Base-by-base conservation (phyloP, 2,113 vertebrate species). In the Cephalopterus ornatus region DNA sequence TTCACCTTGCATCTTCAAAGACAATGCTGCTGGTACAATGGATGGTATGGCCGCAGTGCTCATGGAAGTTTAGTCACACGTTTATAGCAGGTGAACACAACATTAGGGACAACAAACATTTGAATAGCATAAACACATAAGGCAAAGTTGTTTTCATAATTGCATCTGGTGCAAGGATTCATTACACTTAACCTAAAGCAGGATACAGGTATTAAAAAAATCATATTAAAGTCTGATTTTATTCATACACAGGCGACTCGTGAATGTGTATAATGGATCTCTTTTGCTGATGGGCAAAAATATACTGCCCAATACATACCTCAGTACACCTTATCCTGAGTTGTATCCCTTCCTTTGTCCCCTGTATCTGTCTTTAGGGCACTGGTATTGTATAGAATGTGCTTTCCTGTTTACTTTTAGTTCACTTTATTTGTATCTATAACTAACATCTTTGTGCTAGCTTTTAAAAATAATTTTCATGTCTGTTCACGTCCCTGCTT, bases 31-130 rank as follows among this genome's bases (percentile, higher is more conserved):
- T 66, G 14, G 22, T 39, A 32, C 6, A 52, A 21, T 1, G 10
- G 20, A 28, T 2, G 0, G 4, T 14, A 20, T 14, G 20, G 27
- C 4, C 41, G 41, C 2, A 74, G 21, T 37, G 9, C 11, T 76
- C 4, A 13, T 26, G 44, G 12, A 41, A 75, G 49, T 83, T 76
- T 32, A 74, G 19, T 16, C 30, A 59, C 27, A 28, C 12, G 6
- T 74, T 67, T 78, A 6, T 8, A 78, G 42, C 30, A 76, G n/a
- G 5, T 19, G 28, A 20, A 41, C 37, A 16, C 26, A 72, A 42
- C 3, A 2, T 33, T 22, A 53, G 24, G 12, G 44, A 49, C 32
- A 73, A 32, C 2, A 50, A 85, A 8, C 8, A 10, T 20, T 74
- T 66, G 28, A 74, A 62, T 33, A 47, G 5, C 6, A 17, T 39